A percentile compares a stretch with the other conserved stretches of the same genome.
Evolutionary conservation across 1,140 invertebrate genomes (phyloP).

Genomic region (Drosophila pachea): DNA sequence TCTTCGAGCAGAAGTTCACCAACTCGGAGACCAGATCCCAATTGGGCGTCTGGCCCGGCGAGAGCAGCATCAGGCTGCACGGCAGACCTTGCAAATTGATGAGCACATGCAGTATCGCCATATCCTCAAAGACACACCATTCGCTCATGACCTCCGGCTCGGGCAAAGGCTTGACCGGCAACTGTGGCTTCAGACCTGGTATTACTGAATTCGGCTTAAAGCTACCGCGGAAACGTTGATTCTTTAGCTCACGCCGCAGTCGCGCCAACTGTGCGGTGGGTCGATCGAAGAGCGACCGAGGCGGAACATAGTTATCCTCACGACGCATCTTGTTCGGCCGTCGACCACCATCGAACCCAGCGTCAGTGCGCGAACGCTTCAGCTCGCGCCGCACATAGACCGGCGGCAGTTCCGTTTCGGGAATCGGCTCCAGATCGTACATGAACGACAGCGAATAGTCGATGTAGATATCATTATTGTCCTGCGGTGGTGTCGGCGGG

Average conservation of each 20-base stretch:
- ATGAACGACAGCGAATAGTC: constrained; percentile 91
- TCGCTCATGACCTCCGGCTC: constrained; percentile 86
- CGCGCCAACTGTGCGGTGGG: constrained; percentile 88
- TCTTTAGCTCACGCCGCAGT: constrained; percentile 86
- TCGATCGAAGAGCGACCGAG: constrained; percentile 92
- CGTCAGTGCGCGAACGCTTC: constrained; percentile 86
- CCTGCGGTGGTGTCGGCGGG: constrained; percentile 94
- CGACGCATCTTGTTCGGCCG: constrained; percentile 84
- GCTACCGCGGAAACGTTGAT: constrained; percentile 85
- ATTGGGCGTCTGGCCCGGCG: constrained; percentile 92
- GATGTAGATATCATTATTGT: constrained; percentile 94
- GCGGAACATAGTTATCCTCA: constrained; percentile 88
- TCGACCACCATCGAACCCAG: constrained; percentile 80
- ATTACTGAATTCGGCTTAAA: constrained; percentile 83
- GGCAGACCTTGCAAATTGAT: constrained; percentile 90
- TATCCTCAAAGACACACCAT: constrained; percentile 95
- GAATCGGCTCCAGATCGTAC: constrained; percentile 90
- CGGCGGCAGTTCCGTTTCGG: constrained; percentile 90
- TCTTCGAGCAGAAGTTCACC: constrained; percentile 89
- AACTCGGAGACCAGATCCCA: constrained; percentile 97
- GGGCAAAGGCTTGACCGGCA: constrained; percentile 80
- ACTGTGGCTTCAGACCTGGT: constrained; percentile 81
- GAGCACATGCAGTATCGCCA: constrained; percentile 91
- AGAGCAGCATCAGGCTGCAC: constrained; percentile 87
- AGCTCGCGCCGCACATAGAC: constrained; percentile 90